Percentiles rank a stretch among this genome's conserved stretches.
Evolutionary conservation across 2,797 vertebrate species (phyloP).

Genomic region (Chelonia mydas): DNA sequence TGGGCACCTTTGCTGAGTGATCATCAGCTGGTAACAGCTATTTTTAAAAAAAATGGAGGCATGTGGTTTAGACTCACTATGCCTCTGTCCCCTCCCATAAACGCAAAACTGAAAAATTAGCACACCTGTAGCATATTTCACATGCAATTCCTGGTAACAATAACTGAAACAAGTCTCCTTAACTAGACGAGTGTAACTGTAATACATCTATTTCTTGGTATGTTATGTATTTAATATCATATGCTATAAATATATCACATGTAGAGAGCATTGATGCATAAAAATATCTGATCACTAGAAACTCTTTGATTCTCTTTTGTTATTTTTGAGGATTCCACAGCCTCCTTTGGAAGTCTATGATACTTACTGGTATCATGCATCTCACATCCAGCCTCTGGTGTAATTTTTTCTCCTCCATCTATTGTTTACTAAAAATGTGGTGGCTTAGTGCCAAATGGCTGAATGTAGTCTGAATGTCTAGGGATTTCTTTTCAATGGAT

Average conservation of each 20-base stretch:
- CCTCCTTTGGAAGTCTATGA: too few species aligned
- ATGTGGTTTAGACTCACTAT: background rate
- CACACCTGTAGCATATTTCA: background rate
- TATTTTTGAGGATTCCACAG: background rate
- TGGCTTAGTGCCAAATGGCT: background rate
- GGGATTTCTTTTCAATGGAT: background rate
- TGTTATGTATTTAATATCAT: background rate
- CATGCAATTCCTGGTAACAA: background rate
- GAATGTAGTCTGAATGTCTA: background rate
- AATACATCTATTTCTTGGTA: background rate
- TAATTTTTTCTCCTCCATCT: background rate
- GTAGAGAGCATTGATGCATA: background rate
- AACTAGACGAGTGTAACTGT: background rate
- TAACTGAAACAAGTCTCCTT: background rate
- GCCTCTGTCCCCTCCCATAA: background rate
- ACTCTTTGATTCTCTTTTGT: background rate
- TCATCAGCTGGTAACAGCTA: background rate
- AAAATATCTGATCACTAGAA: background rate
- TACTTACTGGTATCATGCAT: background rate
- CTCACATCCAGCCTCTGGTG: background rate
- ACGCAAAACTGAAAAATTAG: background rate
- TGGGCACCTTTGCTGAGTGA: background rate
- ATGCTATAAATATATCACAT: background rate
- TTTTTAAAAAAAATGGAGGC: background rate
- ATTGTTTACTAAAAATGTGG: background rate